Evolutionary conservation across 2,888 invertebrate species (phyloP).

Genomic region (Pachycephus smyrnensis): DNA sequence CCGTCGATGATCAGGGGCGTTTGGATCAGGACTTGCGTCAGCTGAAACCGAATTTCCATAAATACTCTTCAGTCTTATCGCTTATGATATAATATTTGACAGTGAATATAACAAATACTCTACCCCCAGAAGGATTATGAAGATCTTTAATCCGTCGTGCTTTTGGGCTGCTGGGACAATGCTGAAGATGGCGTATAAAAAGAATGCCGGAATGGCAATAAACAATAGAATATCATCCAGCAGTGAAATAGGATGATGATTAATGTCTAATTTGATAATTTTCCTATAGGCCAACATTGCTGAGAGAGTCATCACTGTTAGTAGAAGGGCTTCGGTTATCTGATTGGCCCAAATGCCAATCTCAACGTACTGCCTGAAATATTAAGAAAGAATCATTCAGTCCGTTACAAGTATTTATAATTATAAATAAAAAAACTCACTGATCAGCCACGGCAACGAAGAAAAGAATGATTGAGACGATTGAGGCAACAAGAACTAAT

Average conservation of each 20-base stretch:
- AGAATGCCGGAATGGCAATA: slow-evolving; percentile 80
- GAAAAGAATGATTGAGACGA: slow-evolving; percentile 72
- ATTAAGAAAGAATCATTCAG: background rate
- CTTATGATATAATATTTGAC: background rate
- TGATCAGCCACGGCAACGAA: slow-evolving; percentile 71
- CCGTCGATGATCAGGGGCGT: slow-evolving; percentile 81
- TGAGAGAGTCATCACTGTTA: slow-evolving; percentile 72
- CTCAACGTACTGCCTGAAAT: slow-evolving; percentile 68
- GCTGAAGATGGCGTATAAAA: slow-evolving; percentile 77
- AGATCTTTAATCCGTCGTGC: slow-evolving; percentile 68
- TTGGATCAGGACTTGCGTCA: slow-evolving; percentile 80
- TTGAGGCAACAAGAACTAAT: slow-evolving; percentile 71
- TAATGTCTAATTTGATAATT: slow-evolving; percentile 75
- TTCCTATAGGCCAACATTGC: slow-evolving; percentile 74
- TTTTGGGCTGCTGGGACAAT: slow-evolving; percentile 75
- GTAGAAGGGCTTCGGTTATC: slow-evolving; percentile 70
- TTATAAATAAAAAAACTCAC: slow-evolving; percentile 51
- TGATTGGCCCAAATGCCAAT: slow-evolving; percentile 70
- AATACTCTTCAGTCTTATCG: slow-evolving; percentile 5
- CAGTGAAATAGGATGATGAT: slow-evolving; percentile 73
- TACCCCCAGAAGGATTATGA: slow-evolving; percentile 72
- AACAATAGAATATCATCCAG: slow-evolving; percentile 79
- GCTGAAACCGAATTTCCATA: slow-evolving; percentile 63
- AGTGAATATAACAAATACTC: slow-evolving; percentile 26
- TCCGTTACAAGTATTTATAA: background rate